These are phyloP conservation scores for Drosophila diplacantha DNA, from an alignment of 2,888 invertebrate species.

Conservation along the genomic window DNA sequence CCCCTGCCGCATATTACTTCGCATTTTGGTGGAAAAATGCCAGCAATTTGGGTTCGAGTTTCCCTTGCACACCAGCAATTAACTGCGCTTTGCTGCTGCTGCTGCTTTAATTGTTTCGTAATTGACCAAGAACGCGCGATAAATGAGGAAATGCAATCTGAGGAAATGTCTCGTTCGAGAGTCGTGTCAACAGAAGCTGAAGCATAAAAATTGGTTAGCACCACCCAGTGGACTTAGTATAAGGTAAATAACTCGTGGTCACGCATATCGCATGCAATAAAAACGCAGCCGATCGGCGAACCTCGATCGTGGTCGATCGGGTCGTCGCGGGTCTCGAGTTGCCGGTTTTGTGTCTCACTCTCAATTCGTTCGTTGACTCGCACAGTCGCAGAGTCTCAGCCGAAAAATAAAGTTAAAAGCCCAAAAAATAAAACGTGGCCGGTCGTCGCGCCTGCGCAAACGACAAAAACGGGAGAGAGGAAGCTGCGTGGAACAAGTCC, in stretches of 20 bases:
- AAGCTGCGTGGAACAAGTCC: slow-evolving; percentile 25
- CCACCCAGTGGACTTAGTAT: slow-evolving; percentile 6
- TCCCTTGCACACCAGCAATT: slow-evolving; percentile 48
- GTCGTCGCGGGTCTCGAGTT: slow-evolving; percentile 19
- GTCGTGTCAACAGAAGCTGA: slow-evolving; percentile 10
- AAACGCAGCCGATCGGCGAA: slow-evolving; percentile 10
- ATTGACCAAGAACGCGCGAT: slow-evolving; percentile 45
- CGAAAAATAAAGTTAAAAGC: not conserved
- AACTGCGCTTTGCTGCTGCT: slow-evolving; percentile 26
- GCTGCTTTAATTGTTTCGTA: slow-evolving; percentile 56
- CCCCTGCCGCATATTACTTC: slow-evolving; percentile 25
- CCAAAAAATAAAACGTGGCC: slow-evolving; percentile 33
- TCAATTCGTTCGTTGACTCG: slow-evolving; percentile 74
- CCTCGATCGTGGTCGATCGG: slow-evolving; percentile 28
- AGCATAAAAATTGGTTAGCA: slow-evolving; percentile 30
- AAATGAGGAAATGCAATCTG: slow-evolving; percentile 39
- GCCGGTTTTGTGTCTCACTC: slow-evolving; percentile 40
- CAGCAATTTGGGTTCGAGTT: slow-evolving; percentile 52
- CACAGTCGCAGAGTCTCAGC: slow-evolving; percentile 33
- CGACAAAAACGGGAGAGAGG: slow-evolving; percentile 27
- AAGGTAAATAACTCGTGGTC: slow-evolving; percentile 9
- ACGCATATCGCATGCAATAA: slow-evolving; percentile 60
- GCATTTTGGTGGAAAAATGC: slow-evolving; percentile 35
- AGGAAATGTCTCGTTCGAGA: slow-evolving; percentile 33
- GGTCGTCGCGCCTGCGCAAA: slow-evolving; percentile 65